phyloP scores from a whole-genome alignment of 30 jellyfish, hydroid and myxozoan species.

The Phacellophora camtschatica region DNA sequence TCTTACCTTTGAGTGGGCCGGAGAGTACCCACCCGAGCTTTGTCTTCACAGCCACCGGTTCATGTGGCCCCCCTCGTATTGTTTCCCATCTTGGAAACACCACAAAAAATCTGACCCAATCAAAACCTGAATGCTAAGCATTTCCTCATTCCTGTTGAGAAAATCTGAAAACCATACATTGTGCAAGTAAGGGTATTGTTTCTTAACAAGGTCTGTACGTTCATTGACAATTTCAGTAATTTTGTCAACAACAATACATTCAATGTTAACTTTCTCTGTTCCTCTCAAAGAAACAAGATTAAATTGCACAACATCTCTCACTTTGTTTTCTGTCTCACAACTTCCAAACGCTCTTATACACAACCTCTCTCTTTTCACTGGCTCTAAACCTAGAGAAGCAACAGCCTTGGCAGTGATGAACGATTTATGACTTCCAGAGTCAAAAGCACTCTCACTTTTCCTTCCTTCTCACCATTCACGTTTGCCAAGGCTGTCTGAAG shows the following conservation, averaged over 20 bases:
- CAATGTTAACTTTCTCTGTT: constrained; percentile 13
- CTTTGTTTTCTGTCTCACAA: constrained; percentile 11
- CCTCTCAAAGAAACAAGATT: constrained; percentile 19
- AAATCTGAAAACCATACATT: constrained; percentile 29
- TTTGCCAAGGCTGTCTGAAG: too few relatives aligned
- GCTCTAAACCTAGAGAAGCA: too few relatives aligned
- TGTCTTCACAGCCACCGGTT: constrained; percentile 12
- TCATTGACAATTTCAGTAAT: constrained; percentile 17
- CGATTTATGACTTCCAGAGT: too few relatives aligned
- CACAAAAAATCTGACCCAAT: constrained; percentile 4
- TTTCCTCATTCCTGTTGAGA: constrained; percentile 2
- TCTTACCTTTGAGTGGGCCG: constrained; percentile 11
- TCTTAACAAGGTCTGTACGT: constrained; percentile 40
- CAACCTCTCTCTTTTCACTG: too few relatives aligned
- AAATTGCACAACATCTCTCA: constrained; percentile 35
- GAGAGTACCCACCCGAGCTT: neutral
- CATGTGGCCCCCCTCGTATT: constrained; percentile 42
- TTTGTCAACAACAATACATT: constrained; percentile 51
- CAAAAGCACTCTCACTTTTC: too few relatives aligned
- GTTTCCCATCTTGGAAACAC: neutral
- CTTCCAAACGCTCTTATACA: neutral
- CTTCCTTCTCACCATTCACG: too few relatives aligned
- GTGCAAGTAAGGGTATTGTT: constrained; percentile 37
- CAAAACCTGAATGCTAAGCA: constrained; percentile 3
- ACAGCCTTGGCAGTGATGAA: too few relatives aligned